Base-by-base conservation (phyloP, 23 tunicate species). In the Halocynthia aurantium region DNA sequence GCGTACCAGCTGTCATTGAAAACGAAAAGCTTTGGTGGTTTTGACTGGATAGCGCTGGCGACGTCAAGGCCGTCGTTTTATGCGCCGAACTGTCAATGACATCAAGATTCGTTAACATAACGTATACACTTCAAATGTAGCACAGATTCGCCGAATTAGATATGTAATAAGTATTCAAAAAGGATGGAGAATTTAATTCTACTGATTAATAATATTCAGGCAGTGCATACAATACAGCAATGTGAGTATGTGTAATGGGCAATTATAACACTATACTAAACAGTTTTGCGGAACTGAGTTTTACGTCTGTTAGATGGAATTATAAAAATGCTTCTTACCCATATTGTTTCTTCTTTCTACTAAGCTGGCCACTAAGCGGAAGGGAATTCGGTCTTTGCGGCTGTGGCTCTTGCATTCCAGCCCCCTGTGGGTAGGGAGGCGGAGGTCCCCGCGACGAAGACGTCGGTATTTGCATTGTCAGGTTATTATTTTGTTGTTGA, bases 341-440 rank as follows among this genome's bases (percentile, higher is more conserved):
- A 54, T 80, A 54, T 73, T 58, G 69, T 15, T 54, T 58, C 50
- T 70, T 70, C 78, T 88, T 88, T 51, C 79, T 82, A 66, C 84
- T 78, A 19, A 72, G 22, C 19, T 88, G 82, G 8, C 95, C 95
- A 73, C 66, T 74, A 8, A 88, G 77, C 13, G 95, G 72, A 61
- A 88, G 68, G 7, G 87, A 83, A 51, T 88, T 88, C 69, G 95
- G 95, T 8, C 95, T 55, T 51, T 79, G 88, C 15, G 88, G 78
- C 1, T 52, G 64, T 0, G 13, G 10, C 22, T 74, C 78, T 1
- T 74, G 31, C n/a, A 22, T 8, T 12, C 76, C 56, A 52, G 49
- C 56, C 8, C 62, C 56, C 4, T 74, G 78, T 8, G 78, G 78
- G 67, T 74, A 74, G 0, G 78, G 78, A 10, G 78, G 78, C 10